phyloP scores from a whole-genome alignment of 2,888 invertebrate genomes.

The Hyles lineata region DNA sequence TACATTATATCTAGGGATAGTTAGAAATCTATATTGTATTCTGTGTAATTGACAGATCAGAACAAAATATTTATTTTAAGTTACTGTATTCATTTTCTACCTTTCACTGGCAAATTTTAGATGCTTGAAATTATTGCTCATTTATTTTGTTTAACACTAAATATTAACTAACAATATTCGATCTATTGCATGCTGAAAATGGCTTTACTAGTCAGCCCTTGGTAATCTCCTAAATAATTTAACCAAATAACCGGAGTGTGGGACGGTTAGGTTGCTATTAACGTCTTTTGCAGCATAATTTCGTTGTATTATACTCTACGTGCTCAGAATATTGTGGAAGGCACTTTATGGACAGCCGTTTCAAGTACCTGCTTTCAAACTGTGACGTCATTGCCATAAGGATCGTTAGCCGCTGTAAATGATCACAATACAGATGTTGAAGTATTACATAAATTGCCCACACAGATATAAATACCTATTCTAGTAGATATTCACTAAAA shows the following conservation, averaged over 20 bases:
- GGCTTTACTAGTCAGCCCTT: neutral
- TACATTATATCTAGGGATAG: too few species aligned
- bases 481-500: too few species aligned
- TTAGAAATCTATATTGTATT: too few species aligned
- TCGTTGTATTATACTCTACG: constrained; percentile 19
- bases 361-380: constrained; percentile 16
- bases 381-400: constrained; percentile 19
- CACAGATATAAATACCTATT: too few species aligned
- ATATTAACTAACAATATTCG: too few species aligned
- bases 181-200: neutral
- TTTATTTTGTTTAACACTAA: too few species aligned
- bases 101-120: too few species aligned
- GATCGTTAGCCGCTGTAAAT: neutral
- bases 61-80: too few species aligned
- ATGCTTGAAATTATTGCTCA: too few species aligned
- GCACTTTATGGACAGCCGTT: neutral
- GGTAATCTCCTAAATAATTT: neutral
- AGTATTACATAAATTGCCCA: neutral
- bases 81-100: too few species aligned
- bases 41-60: too few species aligned
- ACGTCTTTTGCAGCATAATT: constrained; percentile 17
- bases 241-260: neutral
- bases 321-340: constrained; percentile 7
- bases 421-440: neutral
- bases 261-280: constrained; percentile 6